Evolutionary conservation across 1,140 invertebrate species (phyloP).

Genomic region (Dendrolimus kikuchii): DNA sequence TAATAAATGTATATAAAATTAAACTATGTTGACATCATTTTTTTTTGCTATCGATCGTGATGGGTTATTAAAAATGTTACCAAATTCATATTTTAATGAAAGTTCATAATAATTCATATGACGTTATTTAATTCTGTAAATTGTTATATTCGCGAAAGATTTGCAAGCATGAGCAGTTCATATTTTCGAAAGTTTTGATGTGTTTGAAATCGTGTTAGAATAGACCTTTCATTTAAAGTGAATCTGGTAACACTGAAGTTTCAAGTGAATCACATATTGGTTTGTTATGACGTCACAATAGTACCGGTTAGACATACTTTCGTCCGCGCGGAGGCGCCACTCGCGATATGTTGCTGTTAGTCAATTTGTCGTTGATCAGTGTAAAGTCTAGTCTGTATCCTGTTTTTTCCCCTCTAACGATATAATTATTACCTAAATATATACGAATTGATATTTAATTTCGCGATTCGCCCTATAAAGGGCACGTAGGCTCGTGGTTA

Average conservation of each 20-base stretch:
- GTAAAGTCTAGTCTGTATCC: slow-evolving; percentile 73
- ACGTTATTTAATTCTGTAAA: too few species aligned
- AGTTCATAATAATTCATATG: too few species aligned
- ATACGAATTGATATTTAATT: slow-evolving; percentile 66
- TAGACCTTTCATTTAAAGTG: background rate
- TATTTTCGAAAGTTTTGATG: too few species aligned
- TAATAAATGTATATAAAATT: too few species aligned
- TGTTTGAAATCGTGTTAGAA: too few species aligned
- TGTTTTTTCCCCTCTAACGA: slow-evolving; percentile 66
- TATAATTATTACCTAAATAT: slow-evolving; percentile 57
- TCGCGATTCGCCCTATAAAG: slow-evolving; percentile 41
- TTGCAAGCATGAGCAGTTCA: too few species aligned
- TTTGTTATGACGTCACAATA: slow-evolving; percentile 1
- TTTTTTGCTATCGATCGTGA: too few species aligned
- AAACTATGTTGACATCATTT: too few species aligned
- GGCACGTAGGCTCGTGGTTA: slow-evolving; percentile 61
- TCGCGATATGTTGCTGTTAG: slow-evolving; percentile 59
- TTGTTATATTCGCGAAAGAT: too few species aligned
- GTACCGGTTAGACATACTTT: background rate
- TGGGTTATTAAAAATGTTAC: too few species aligned
- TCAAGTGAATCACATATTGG: slow-evolving; percentile 1
- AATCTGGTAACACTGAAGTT: background rate
- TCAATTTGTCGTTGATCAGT: slow-evolving; percentile 68
- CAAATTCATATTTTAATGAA: too few species aligned
- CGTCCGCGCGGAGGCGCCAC: slow-evolving; percentile 29